Base-by-base conservation (phyloP, 2,797 vertebrate species). In the Benthosema pterotum region DNA sequence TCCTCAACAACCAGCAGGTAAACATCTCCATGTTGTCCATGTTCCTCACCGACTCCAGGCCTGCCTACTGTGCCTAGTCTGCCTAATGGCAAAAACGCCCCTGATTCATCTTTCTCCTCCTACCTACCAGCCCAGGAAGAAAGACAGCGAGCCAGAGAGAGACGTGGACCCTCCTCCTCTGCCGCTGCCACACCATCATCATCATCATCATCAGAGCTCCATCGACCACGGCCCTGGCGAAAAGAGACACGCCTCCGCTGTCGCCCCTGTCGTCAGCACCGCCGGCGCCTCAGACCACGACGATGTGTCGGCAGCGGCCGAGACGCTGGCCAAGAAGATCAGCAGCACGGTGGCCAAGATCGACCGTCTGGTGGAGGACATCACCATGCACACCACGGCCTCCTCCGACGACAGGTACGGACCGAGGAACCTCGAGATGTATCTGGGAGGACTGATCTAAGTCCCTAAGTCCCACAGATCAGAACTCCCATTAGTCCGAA, bases 371-470 rank as follows among this genome's bases (percentile, higher is more conserved):
- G 98, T 99, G 64, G 98, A 99, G 77, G 97, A 99, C 83, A 97
- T 99, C 78, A 95, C 95, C 72, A 94, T 99, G 93, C 96, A 98
- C 67, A 98, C 96, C 67, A 98, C 96, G 0, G 99, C 97, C 1
- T 99, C 97, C 1, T 99, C 98, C 0, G 97, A 99, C 0, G 98
- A 99, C 84, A n/a, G n/a, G n/a, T n/a, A n/a, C n/a, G n/a, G n/a
- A n/a, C n/a, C n/a, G n/a, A n/a, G n/a, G n/a, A n/a, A n/a, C n/a
- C n/a, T n/a, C n/a, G n/a, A n/a, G n/a, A n/a, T n/a, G n/a, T n/a
- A n/a, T n/a, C n/a, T n/a, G n/a, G n/a, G n/a, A n/a, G n/a, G n/a
- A n/a, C n/a, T n/a, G n/a, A n/a, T n/a, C n/a, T n/a, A n/a, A n/a
- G n/a, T n/a, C n/a, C n/a, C n/a, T n/a, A n/a, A n/a, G n/a, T n/a